Conservation (phyloP, 2,113 vertebrate species). For the Natator depressus region DNA sequence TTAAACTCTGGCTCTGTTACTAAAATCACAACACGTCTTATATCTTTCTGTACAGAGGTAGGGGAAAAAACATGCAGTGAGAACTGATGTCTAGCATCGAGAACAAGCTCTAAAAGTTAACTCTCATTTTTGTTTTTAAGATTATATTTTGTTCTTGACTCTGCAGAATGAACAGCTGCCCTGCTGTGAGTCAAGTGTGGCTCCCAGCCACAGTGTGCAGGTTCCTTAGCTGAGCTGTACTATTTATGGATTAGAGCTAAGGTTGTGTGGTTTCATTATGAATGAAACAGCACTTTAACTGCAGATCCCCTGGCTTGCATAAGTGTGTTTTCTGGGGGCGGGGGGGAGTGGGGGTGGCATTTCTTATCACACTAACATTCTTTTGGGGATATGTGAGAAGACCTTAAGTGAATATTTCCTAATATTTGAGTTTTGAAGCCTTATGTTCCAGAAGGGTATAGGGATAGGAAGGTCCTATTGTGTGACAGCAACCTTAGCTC, state of each 20-base stretch:
- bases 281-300: neutral
- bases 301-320: neutral
- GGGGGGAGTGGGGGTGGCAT: neutral
- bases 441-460: neutral
- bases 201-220: neutral
- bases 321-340: rapidly evolving
- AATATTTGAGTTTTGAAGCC: neutral
- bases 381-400: neutral
- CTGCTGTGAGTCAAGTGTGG: neutral
- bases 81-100: neutral
- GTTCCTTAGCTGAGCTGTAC: neutral
- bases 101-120: neutral
- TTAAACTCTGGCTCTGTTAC: neutral
- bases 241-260: neutral
- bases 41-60: neutral
- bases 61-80: neutral
- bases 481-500: neutral
- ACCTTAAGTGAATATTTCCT: neutral
- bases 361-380: neutral
- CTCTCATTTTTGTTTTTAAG: neutral
- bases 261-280: neutral
- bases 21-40: neutral
- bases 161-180: neutral
- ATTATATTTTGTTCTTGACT: neutral
- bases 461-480: neutral